Percentiles rank a stretch among this genome's conserved stretches.
phyloP scores from a whole-genome alignment of 2,113 vertebrate species.

The Trinectes maculatus region DNA sequence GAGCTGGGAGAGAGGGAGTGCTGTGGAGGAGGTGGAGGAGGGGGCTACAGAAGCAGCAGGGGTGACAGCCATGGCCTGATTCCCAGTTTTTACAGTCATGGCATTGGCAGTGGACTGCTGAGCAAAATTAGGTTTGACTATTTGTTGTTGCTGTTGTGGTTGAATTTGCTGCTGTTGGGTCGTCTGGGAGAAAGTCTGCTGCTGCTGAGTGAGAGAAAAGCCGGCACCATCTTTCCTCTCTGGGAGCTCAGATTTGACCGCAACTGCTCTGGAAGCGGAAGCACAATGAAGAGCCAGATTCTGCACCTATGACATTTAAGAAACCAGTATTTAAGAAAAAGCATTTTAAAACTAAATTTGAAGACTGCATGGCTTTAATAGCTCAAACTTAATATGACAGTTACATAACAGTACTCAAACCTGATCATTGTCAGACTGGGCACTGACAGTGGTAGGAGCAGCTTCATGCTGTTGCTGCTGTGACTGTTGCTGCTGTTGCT shows the following conservation, averaged over 20 bases:
- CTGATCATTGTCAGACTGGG: slow-evolving; percentile 93
- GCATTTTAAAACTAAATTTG: too few relatives aligned
- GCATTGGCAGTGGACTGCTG: slow-evolving; percentile 64
- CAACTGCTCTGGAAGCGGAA: slow-evolving; percentile 68
- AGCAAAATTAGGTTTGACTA: slow-evolving; percentile 65
- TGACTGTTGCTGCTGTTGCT: slow-evolving; percentile 76
- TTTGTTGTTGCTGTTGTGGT: slow-evolving; percentile 82
- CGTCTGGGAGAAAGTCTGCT: slow-evolving; percentile 75
- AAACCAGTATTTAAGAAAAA: background rate
- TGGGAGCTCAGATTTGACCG: slow-evolving; percentile 80
- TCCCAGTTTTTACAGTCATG: slow-evolving; percentile 71
- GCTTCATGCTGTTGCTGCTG: slow-evolving; percentile 87
- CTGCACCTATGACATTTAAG: slow-evolving; percentile 71
- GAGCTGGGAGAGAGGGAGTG: slow-evolving; percentile 87
- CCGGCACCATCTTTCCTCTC: slow-evolving; percentile 83
- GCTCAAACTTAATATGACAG: slow-evolving; percentile 1
- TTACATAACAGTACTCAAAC: slow-evolving; percentile 66
- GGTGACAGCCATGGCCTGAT: slow-evolving; percentile 65
- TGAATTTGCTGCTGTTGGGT: slow-evolving; percentile 87
- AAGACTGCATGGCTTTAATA: too few relatives aligned
- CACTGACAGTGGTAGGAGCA: slow-evolving; percentile 82
- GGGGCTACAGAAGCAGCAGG: slow-evolving; percentile 67
- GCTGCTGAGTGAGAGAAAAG: slow-evolving; percentile 88
- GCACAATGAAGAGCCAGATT: slow-evolving; percentile 82
- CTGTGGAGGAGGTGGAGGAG: slow-evolving; percentile 79